Percentiles rank a stretch among this genome's conserved stretches.
Conservation (phyloP, 1,140 invertebrate species). For the Drosophila willistoni region DNA sequence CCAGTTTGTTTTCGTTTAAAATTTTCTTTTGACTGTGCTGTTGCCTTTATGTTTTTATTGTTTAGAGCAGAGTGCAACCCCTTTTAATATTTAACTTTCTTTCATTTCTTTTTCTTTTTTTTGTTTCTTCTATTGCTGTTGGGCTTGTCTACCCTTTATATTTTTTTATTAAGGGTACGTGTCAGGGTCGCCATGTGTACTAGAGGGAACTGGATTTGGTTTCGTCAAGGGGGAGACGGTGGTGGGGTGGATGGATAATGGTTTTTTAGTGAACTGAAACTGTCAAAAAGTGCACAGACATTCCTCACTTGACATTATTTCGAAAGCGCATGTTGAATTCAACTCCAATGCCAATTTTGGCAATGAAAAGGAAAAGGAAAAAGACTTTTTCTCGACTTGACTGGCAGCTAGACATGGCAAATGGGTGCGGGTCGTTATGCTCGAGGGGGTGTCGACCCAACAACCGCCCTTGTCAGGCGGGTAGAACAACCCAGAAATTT, state of each 20-base stretch:
- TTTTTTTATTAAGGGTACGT: constrained; percentile 77
- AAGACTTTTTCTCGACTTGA: constrained; percentile 55
- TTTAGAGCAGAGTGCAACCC: constrained; percentile 49
- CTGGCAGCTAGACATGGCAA: constrained; percentile 60
- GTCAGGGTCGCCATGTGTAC: constrained; percentile 60
- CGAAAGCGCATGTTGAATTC: constrained; percentile 72
- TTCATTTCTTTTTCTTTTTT: constrained; percentile 21
- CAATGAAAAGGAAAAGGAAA: constrained; percentile 69
- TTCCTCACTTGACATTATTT: constrained; percentile 80
- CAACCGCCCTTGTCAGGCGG: constrained; percentile 46
- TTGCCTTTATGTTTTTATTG: constrained; percentile 27
- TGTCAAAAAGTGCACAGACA: constrained; percentile 78
- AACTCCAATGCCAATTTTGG: constrained; percentile 31
- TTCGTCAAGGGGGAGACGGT: constrained; percentile 27
- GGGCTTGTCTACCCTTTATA: constrained; percentile 28
- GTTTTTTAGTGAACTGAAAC: constrained; percentile 77
- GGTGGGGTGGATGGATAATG: constrained; percentile 24
- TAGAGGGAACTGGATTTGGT: constrained; percentile 56
- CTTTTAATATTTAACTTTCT: constrained; percentile 67
- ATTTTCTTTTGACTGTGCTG: neutral
- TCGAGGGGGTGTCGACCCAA: too few species aligned
- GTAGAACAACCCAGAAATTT: constrained; percentile 68
- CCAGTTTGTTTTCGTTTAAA: neutral
- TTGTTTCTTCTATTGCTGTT: too few species aligned
- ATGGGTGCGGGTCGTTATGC: constrained; percentile 22